Evolutionary conservation across 2,888 invertebrate species (phyloP).

Genomic region (Hylaea fasciaria): DNA sequence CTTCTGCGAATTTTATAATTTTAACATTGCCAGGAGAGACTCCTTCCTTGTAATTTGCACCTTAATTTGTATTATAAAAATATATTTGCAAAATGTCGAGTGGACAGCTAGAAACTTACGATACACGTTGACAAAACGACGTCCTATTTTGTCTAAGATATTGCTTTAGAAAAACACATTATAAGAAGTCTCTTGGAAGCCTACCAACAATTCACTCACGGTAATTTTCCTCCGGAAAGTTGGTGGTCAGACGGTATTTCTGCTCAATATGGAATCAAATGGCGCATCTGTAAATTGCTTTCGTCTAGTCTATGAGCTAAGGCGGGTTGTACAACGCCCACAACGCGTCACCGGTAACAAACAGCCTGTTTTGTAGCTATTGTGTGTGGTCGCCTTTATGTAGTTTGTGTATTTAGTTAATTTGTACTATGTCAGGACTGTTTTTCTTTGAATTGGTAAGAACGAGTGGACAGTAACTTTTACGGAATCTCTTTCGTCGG

Average conservation of each 20-base stretch:
- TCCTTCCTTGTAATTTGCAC: no score
- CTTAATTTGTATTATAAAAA: no score
- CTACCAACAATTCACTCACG: conserved; percentile 19
- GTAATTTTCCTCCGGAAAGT: conserved; percentile 19
- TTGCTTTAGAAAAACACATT: neutral
- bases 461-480: no score
- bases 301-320: conserved; percentile 43
- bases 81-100: no score
- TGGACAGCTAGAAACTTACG: neutral
- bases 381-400: conserved; percentile 47
- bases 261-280: conserved; percentile 33
- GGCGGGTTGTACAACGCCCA: conserved; percentile 50
- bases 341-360: conserved; percentile 45
- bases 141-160: neutral
- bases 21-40: neutral
- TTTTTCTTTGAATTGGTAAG: conserved; percentile 9
- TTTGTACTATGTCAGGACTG: conserved; percentile 28
- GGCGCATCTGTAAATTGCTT: conserved; percentile 33
- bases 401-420: conserved; percentile 35
- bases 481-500: no score
- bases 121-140: neutral
- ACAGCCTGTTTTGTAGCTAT: conserved; percentile 48
- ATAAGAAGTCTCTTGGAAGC: neutral
- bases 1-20: neutral
- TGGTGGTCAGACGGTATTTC: conserved; percentile 24